Conservation (phyloP, 2,113 vertebrate genomes). For the Prionailurus bengalensis region DNA sequence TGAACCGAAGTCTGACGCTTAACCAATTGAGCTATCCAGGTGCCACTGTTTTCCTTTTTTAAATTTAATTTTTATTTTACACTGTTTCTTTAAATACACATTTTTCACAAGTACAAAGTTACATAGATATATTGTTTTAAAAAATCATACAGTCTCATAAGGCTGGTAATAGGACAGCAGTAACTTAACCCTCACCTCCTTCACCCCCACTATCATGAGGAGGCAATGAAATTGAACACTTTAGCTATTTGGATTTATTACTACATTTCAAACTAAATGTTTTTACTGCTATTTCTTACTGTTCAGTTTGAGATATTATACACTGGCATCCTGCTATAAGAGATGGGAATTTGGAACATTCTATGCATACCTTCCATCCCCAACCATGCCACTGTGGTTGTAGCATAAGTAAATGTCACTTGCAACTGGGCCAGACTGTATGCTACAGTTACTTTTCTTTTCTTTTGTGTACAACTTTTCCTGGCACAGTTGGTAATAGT, state of each 20-base stretch:
- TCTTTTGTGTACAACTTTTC: neutral
- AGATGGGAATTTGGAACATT: neutral
- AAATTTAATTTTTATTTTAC: neutral
- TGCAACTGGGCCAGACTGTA: neutral
- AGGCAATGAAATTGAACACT: neutral
- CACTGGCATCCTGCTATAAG: neutral
- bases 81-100: neutral
- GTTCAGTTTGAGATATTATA: neutral
- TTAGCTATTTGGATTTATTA: neutral
- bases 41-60: neutral
- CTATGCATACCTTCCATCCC: rapidly evolving
- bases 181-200: neutral
- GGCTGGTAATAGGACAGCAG: neutral
- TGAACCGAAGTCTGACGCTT: too few relatives aligned
- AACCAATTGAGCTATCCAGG: too few relatives aligned
- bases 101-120: neutral
- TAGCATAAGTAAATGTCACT: neutral
- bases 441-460: neutral
- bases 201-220: neutral
- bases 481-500: neutral
- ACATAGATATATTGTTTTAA: neutral
- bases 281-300: neutral
- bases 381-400: neutral
- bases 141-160: neutral
- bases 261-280: neutral